phyloP scores from a whole-genome alignment of 2,888 invertebrate species.

The Ichneumoninae sp. region DNA sequence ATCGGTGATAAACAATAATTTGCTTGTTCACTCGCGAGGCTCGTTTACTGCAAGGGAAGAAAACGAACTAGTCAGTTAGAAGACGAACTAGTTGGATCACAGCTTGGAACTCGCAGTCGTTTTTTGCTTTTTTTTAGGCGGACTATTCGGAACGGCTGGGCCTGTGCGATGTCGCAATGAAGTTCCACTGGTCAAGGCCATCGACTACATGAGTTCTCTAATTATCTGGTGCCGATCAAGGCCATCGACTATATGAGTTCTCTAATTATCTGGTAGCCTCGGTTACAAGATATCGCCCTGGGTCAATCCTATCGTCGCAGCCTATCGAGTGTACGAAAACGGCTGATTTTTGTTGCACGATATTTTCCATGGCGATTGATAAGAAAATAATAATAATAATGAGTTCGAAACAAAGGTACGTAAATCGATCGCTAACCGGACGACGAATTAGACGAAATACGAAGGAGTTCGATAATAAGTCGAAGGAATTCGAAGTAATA shows the following conservation, averaged over 20 bases:
- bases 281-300: constrained; percentile 34
- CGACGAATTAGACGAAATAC: neutral
- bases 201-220: constrained; percentile 16
- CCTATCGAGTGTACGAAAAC: constrained; percentile 1
- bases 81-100: neutral
- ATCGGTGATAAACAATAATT: constrained; percentile 26
- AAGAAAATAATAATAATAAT: neutral
- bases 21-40: neutral
- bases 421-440: neutral
- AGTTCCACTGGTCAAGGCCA: constrained; percentile 32
- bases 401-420: neutral
- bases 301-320: constrained; percentile 30
- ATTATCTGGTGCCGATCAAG: constrained; percentile 46
- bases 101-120: neutral
- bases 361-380: neutral
- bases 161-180: constrained; percentile 27
- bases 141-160: neutral
- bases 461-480: neutral
- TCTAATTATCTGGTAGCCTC: constrained; percentile 40
- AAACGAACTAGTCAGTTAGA: neutral
- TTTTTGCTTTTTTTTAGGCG: neutral
- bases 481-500: too few species aligned
- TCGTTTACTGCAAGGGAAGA: neutral
- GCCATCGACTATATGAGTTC: constrained; percentile 21
- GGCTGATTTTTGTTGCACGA: neutral